These are phyloP conservation scores for Colletes latitarsis DNA, from an alignment of 1,140 invertebrate species.

Conservation along the genomic window DNA sequence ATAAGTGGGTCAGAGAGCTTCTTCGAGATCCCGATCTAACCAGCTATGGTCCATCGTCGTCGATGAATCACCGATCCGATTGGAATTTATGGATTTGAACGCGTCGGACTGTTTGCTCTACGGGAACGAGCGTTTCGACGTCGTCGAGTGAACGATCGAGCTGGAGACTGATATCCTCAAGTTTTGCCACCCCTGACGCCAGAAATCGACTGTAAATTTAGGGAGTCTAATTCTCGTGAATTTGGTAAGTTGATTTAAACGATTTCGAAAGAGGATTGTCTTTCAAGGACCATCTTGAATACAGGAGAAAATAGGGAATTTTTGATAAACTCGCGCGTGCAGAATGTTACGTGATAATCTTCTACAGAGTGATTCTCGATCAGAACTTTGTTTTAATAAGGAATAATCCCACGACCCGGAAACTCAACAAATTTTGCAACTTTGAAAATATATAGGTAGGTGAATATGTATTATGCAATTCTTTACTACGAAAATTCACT, in stretches of 20 bases:
- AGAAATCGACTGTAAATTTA: neutral
- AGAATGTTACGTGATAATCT: too few species aligned
- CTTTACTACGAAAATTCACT: too few species aligned
- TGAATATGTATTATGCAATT: too few species aligned
- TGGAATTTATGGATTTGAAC: constrained; percentile 35
- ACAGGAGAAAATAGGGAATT: too few species aligned
- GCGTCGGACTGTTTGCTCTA: neutral
- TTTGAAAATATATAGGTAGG: too few species aligned
- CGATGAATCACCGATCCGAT: constrained; percentile 44
- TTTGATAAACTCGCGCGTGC: too few species aligned
- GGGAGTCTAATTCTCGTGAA: neutral
- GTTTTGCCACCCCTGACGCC: neutral
- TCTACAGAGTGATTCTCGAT: too few species aligned
- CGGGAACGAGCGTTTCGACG: neutral
- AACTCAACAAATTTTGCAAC: too few species aligned
- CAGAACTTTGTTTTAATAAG: too few species aligned
- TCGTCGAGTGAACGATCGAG: neutral
- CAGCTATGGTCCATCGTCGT: constrained; percentile 26
- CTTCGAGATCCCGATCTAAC: constrained; percentile 42
- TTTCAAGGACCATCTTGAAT: too few species aligned
- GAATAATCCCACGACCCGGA: too few species aligned
- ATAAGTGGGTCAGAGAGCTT: constrained; percentile 50
- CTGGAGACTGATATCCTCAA: neutral
- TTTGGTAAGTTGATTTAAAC: too few species aligned
- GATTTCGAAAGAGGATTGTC: neutral